Evolutionary conservation across 2,888 invertebrate species (phyloP).

Genomic region (Altica lythri): DNA sequence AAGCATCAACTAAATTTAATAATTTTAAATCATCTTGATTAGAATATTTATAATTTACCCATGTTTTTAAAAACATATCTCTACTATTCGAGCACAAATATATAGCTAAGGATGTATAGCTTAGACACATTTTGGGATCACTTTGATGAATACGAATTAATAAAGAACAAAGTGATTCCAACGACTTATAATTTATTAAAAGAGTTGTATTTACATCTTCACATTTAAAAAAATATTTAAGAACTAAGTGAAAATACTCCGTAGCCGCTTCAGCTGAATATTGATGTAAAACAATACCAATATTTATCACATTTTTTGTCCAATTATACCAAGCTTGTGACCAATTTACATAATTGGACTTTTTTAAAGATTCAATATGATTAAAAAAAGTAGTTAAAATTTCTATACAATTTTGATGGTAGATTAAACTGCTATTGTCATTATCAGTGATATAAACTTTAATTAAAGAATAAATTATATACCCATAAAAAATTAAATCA

Average conservation of each 20-base stretch:
- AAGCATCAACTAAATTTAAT: too few species aligned
- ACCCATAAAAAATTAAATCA: not conserved
- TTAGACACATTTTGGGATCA: too few species aligned
- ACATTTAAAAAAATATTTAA: conserved; percentile 31
- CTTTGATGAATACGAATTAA: too few species aligned
- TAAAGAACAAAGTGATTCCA: too few species aligned
- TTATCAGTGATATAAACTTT: conserved; percentile 21
- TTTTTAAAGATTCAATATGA: conserved; percentile 30
- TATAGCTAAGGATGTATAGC: too few species aligned
- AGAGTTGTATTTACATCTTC: conserved; percentile 22
- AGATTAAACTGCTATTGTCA: conserved; percentile 5
- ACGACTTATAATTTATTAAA: conserved; percentile 26
- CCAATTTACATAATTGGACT: conserved; percentile 36
- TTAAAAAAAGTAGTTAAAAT: conserved; percentile 33
- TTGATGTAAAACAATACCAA: conserved; percentile 33
- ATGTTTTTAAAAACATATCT: too few species aligned
- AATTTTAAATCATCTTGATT: too few species aligned
- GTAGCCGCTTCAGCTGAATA: conserved; percentile 20
- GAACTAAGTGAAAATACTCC: conserved; percentile 25
- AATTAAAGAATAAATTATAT: conserved; percentile 9
- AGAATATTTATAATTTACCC: too few species aligned
- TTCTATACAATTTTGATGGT: conserved; percentile 20
- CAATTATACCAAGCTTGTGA: conserved; percentile 33
- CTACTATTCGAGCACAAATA: too few species aligned
- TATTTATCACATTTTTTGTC: conserved; percentile 37